Evolutionary conservation across 1,140 invertebrate genomes (phyloP).

Genomic region (Habropoda laboriosa): DNA sequence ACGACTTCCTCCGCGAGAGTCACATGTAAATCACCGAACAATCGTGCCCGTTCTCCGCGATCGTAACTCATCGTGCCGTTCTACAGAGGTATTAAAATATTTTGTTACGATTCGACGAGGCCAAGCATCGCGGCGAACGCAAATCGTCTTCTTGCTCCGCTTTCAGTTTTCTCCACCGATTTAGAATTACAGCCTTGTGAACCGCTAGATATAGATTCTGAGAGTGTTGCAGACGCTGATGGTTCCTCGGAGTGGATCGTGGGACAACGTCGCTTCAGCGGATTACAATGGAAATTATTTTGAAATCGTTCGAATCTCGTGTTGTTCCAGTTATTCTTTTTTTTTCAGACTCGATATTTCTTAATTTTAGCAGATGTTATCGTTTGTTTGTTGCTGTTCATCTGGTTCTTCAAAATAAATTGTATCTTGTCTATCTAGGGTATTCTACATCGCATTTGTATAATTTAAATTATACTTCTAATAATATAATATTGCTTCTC

Average conservation of each 20-base stretch:
- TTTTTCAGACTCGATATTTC: background rate
- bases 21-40: background rate
- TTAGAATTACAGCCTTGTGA: conserved; percentile 4
- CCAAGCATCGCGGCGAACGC: background rate
- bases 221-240: background rate
- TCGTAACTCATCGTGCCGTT: background rate
- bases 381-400: background rate
- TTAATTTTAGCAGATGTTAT: background rate
- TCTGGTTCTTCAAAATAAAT: too few species aligned
- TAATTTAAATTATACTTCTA: too few species aligned
- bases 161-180: conserved; percentile 6
- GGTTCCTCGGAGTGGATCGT: background rate
- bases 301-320: background rate
- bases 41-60: background rate
- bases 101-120: background rate
- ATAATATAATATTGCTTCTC: too few species aligned
- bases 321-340: background rate
- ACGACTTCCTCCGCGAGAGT: background rate
- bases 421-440: too few species aligned
- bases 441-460: too few species aligned
- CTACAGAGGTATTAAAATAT: background rate
- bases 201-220: background rate
- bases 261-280: background rate
- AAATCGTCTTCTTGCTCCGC: background rate
- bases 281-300: conserved; percentile 8